phyloP scores from a whole-genome alignment of 1,140 invertebrate species.

The Zaprionus tsacasi region DNA sequence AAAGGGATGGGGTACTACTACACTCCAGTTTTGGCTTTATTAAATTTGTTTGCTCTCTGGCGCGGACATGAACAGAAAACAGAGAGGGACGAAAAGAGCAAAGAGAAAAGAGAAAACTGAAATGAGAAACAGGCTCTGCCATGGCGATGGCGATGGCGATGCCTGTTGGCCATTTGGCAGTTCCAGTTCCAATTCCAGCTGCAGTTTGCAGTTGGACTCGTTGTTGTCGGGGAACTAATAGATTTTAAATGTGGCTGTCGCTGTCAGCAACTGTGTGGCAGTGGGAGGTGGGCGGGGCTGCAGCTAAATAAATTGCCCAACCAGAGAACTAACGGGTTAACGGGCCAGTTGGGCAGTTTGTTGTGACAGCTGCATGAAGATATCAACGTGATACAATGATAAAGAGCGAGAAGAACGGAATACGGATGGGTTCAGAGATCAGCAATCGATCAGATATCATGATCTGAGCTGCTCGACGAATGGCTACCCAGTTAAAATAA shows the following conservation, averaged over 20 bases:
- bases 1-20: not conserved
- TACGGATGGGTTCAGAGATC: not conserved
- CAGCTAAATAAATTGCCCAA: conserved; percentile 73
- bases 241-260: conserved; percentile 78
- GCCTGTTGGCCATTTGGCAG: conserved; percentile 27
- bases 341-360: conserved; percentile 60
- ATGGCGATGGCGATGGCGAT: no score
- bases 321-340: conserved; percentile 43
- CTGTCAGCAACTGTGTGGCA: conserved; percentile 57
- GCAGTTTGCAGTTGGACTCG: conserved; percentile 20
- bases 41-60: conserved; percentile 66
- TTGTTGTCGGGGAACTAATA: conserved; percentile 61
- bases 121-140: conserved; percentile 19
- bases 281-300: conserved; percentile 34
- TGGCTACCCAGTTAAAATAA: not conserved
- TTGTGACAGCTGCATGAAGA: conserved; percentile 66
- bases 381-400: conserved; percentile 32
- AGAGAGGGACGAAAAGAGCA: not conserved
- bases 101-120: conserved; percentile 34
- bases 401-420: conserved; percentile 5
- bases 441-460: not conserved
- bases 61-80: conserved; percentile 43
- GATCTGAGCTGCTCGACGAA: not conserved
- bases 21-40: conserved; percentile 52
- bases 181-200: conserved; percentile 36